These are phyloP conservation scores for Dasyurus viverrinus DNA, from an alignment of 2,113 vertebrate genomes.

Conservation along the genomic window DNA sequence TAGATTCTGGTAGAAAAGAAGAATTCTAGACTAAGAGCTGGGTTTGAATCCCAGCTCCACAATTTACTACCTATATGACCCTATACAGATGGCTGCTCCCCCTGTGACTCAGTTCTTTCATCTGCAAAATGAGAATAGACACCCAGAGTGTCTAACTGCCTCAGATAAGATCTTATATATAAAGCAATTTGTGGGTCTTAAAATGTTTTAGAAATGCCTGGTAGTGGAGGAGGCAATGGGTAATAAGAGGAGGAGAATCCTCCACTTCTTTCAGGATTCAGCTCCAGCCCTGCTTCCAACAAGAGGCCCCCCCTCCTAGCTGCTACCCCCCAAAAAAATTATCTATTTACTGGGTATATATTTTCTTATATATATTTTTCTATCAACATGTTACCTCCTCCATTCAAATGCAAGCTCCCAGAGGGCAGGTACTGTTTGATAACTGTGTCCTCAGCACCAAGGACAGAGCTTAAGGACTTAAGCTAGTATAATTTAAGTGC, in stretches of 20 bases:
- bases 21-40: not conserved
- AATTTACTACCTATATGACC: not conserved
- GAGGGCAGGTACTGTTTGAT: not conserved
- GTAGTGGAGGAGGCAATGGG: not conserved
- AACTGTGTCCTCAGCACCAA: not conserved
- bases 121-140: not conserved
- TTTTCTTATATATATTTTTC: not conserved
- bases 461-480: no score
- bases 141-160: not conserved
- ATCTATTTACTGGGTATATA: not conserved
- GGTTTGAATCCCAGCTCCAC: not conserved
- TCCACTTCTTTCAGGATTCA: not conserved
- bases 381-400: not conserved
- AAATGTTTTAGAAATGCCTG: not conserved
- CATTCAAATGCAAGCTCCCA: not conserved
- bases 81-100: not conserved
- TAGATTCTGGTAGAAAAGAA: no score
- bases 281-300: not conserved
- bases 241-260: not conserved
- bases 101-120: not conserved
- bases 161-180: not conserved
- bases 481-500: not conserved
- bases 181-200: no score
- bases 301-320: not conserved
- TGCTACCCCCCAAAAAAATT: not conserved